A percentile compares a stretch with the other conserved stretches of the same genome.
Evolutionary conservation across 2,797 vertebrate species (phyloP).

Genomic region (Lagorchestes hirsutus): DNA sequence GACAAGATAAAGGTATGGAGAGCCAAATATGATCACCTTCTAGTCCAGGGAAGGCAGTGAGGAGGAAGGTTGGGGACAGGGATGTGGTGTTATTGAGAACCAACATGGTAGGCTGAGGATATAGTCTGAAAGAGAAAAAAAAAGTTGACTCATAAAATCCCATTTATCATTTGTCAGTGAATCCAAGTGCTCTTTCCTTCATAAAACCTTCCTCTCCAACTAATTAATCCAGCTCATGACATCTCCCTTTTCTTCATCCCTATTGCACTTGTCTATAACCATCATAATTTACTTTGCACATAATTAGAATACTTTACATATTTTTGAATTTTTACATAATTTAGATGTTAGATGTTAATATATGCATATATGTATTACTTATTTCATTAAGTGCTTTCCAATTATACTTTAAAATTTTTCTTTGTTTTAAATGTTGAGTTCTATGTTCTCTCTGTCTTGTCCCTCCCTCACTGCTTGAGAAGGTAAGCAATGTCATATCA

Average conservation of each 20-base stretch:
- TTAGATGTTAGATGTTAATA: not conserved
- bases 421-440: not conserved
- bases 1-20: conserved; percentile 83
- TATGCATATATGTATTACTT: not conserved
- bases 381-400: not conserved
- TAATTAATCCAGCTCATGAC: not conserved
- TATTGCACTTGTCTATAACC: not conserved
- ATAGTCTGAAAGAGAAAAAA: conserved; percentile 39
- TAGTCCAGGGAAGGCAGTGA: conserved; percentile 83
- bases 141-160: not conserved
- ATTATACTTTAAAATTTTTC: not conserved
- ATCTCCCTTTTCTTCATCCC: conserved; percentile 22
- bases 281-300: too few relatives aligned
- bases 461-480: not conserved
- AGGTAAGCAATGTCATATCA: not conserved
- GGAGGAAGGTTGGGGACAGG: conserved; percentile 73
- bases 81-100: conserved; percentile 74
- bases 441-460: not conserved
- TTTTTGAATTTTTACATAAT: not conserved
- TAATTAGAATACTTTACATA: too few relatives aligned
- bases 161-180: not conserved
- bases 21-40: conserved; percentile 80
- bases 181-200: not conserved
- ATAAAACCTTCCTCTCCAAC: conserved; percentile 32
- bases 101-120: conserved; percentile 50